Evolutionary conservation across 2,113 vertebrate genomes (phyloP), one percentile per base, ranked within the genome.

Genomic region (Nibea albiflora): DNA sequence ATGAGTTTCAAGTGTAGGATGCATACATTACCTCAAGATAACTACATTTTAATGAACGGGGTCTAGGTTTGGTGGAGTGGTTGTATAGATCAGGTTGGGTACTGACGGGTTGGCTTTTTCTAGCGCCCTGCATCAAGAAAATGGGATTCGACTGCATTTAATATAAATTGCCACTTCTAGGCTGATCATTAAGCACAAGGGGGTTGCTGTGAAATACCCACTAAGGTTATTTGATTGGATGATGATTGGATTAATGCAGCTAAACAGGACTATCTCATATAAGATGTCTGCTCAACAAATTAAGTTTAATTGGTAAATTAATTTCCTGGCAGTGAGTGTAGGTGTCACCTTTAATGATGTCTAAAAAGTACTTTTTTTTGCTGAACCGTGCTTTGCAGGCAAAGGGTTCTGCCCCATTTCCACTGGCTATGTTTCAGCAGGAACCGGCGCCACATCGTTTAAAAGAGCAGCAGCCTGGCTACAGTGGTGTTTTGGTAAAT

Each of bases 281-380:
- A 81, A 78, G 10, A 49, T 64, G 15, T 74, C 22, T 76, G 52
- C 73, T 70, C 54, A 35, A 58, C 62, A 73, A 31, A 75, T 72
- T 65, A 12, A 28, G 9, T 68, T 12, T 68, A 64, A 75, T 53
- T 75, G 46, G 26, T 26, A 5, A 72, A 67, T 75, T 20, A 19
- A 56, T 68, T 61, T 20, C 5, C 46, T 65, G 28, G 42, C 54
- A 63, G 71, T 17, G 26, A 56, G 54, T 78, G 44, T n/a, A 74
- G 44, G 64, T 75, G 58, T 70, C 35, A 22, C 15, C 49, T 79
- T 53, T 50, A 54, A 47, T 73, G 58, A 69, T 58, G 71, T 75
- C 52, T 24, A 15, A 53, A 39, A 46, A 31, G 31, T 67, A 47
- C n/a, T 17, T 65, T 61, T 46, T 35, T 39, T 44, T 63, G 65